Evolutionary conservation across 2,797 vertebrate genomes (phyloP).

Genomic region (Phoeniculus purpureus): DNA sequence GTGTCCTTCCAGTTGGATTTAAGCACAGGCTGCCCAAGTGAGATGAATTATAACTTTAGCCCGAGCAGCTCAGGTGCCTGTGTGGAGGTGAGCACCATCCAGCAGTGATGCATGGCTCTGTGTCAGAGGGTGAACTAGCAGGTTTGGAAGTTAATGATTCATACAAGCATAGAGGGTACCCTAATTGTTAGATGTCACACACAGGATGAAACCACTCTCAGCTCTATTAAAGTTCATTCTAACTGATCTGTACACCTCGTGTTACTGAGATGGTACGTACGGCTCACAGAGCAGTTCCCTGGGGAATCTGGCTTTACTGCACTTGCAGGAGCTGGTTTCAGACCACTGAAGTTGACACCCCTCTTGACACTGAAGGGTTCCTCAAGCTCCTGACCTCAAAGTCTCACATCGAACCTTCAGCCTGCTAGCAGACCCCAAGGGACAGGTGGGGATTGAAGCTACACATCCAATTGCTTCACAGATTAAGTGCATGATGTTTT

Average conservation of each 20-base stretch:
- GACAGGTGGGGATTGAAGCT: not conserved
- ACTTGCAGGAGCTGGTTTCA: not conserved
- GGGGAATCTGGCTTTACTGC: not conserved
- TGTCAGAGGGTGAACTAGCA: constrained; percentile 57
- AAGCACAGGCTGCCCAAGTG: not conserved
- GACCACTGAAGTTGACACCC: not conserved
- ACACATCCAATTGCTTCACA: not conserved
- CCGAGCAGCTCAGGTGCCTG: not conserved
- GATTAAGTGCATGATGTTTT: not conserved
- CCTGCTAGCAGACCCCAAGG: not conserved
- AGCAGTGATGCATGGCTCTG: constrained; percentile 42
- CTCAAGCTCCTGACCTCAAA: not conserved
- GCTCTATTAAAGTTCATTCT: not conserved
- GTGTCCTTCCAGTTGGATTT: constrained; percentile 17
- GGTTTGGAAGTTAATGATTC: constrained; percentile 67
- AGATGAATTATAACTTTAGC: constrained; percentile 48
- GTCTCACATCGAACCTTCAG: rapidly evolving
- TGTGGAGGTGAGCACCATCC: not conserved
- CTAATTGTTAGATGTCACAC: constrained; percentile 28
- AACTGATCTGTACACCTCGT: not conserved
- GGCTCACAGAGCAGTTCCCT: not conserved
- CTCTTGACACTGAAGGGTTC: not conserved
- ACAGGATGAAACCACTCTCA: constrained; percentile 8
- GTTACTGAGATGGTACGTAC: rapidly evolving
- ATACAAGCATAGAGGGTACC: constrained; percentile 16